phyloP scores from a whole-genome alignment of 2,113 vertebrate genomes.

The Gyps fulvus region DNA sequence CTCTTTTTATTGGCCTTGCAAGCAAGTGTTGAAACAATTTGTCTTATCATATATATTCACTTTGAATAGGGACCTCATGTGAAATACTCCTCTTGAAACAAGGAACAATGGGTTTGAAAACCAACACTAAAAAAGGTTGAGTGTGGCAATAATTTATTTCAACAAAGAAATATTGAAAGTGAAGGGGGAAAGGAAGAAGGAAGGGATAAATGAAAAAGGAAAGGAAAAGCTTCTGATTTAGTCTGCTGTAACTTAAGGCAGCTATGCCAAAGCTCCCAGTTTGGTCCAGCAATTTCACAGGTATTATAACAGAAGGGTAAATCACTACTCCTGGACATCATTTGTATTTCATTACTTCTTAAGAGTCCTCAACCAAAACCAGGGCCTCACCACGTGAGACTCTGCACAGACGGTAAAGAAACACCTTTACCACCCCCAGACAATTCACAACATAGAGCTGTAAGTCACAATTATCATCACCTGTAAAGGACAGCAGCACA shows the following conservation, averaged over 20 bases:
- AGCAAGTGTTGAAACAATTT: constrained; percentile 41
- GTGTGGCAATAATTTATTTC: neutral
- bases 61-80: constrained; percentile 1
- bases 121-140: neutral
- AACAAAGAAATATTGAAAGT: neutral
- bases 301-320: constrained; percentile 31
- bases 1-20: constrained; percentile 24
- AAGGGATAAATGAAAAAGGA: constrained; percentile 8
- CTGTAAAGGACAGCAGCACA: neutral
- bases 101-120: neutral
- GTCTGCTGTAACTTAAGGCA: constrained; percentile 29
- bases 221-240: constrained; percentile 30
- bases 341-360: constrained; percentile 5
- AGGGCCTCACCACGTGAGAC: neutral
- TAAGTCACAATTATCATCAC: neutral
- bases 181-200: neutral
- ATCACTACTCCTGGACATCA: neutral
- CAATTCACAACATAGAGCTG: neutral
- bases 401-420: neutral
- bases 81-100: constrained; percentile 30
- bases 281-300: constrained; percentile 37
- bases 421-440: neutral
- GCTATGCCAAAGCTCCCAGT: constrained; percentile 26
- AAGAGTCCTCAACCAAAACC: neutral
- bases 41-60: constrained; percentile 18